Evolutionary conservation across 1,140 invertebrate species (phyloP), one percentile per base, ranked within the genome.

Genomic region (Reticulitermes speratus): DNA sequence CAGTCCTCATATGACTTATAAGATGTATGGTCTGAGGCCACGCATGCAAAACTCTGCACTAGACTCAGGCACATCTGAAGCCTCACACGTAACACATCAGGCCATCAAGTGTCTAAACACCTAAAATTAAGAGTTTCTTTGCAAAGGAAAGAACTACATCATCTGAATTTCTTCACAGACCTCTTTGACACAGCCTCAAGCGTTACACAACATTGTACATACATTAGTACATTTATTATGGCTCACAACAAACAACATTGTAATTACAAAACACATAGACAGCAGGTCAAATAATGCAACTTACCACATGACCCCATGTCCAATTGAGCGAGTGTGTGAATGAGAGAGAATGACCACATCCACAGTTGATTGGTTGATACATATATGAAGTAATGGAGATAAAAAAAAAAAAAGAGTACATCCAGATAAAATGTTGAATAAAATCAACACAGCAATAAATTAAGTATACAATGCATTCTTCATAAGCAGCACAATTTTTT

Each of bases 401-500:
- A 85, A 85, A 85, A 85, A 38, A 38, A 38, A 38, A 48, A 75
- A 75, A 84, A 85, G n/a, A 85, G 85, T 85, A 59, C 85, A 85
- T 85, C 55, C 59, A 82, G 65, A 85, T 85, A 75, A 85, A 85
- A 59, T 85, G 38, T 85, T 65, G 65, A 85, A 52, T 23, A 82
- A 85, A 85, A 55, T 59, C n/a, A 45, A 55, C 30, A 84, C 12
- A 75, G 65, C 65, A 75, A 75, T 30, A 75, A 75, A 75, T 75
- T 75, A 75, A 30, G 65, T 75, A 75, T 75, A 75, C 65, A 75
- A 75, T 75, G 65, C 65, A 75, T 75, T 75, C 65, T 75, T 75
- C n/a, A 75, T n/a, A 75, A 75, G 65, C 65, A 75, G 65, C 25
- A 75, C 25, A 75, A 16, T 75, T 75, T 59, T 14, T 75, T 75